Base-by-base conservation (phyloP, 2,797 vertebrate genomes). In the Eutrigla gurnardus region DNA sequence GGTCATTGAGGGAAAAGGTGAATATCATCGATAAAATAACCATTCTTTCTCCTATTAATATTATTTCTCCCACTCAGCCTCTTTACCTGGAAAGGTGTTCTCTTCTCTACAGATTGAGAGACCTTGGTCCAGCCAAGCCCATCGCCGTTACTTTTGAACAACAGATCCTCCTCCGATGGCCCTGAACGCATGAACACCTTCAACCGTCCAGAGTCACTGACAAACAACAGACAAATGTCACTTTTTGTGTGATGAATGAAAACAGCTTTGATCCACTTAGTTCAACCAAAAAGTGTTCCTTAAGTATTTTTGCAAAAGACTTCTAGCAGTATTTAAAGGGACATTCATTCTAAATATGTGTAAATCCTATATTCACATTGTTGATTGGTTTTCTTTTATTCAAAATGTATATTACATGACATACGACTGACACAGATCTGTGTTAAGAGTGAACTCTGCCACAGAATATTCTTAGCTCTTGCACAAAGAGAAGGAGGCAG, bases 11-110 rank as follows among this genome's bases (percentile, higher is more conserved):
- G 42, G 4, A 62, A 37, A 46, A 57, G 63, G 50, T 65, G 62
- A 75, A 64, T n/a, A 52, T 33, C 0, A 53, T 7, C 6, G 6
- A 58, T 52, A 15, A 47, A 37, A 54, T 7, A 62, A 25, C 14
- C 0, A n/a, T 46, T 18, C 2, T 35, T 43, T 68, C 4, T 52
- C 15, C 46, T 4, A 13, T 25, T 15, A 14, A 46, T n/a, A 13
- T 12, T 25, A 17, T 6, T 8, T 68, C 7, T 17, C 18, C 2
- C 46, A 17, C 2, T 6, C 39, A 1, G 3, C 6, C 6, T 9
- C 6, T 37, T 59, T 84, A 95, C 95, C 93, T 94, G 93, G 77
- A 94, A 95, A 54, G 89, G 82, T 72, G 69, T 69, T 42, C 50
- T 65, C 0, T 5, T 71, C 25, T 78, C 14, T 33, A 94, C 14